Evolutionary conservation across 1,140 invertebrate genomes (phyloP).

Genomic region (Phocides pigmalion): DNA sequence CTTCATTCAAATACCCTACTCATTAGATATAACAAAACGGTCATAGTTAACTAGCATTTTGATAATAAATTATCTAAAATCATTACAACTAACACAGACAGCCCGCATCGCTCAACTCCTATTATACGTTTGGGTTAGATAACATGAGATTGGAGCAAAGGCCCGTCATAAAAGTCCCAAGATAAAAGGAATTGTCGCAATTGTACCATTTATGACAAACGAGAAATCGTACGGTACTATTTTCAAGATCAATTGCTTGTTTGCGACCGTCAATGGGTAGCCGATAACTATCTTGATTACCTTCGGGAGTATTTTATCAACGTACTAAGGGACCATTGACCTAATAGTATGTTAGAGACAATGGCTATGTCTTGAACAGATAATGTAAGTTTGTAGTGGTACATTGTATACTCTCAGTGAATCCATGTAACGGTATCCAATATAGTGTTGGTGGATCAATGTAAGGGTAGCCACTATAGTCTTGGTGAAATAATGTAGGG

Average conservation of each 20-base stretch:
- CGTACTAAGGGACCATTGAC: slow-evolving; percentile 14
- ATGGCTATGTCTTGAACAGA: neutral
- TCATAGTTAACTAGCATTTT: too few relatives aligned
- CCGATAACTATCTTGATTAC: slow-evolving; percentile 23
- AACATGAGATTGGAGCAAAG: neutral
- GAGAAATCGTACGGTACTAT: slow-evolving; percentile 11
- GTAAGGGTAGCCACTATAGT: too few relatives aligned
- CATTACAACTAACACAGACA: neutral
- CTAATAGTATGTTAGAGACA: slow-evolving; percentile 16
- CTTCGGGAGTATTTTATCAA: slow-evolving; percentile 20
- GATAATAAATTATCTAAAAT: too few relatives aligned
- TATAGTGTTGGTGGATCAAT: too few relatives aligned
- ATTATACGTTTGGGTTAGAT: neutral
- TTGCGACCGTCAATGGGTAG: slow-evolving; percentile 4
- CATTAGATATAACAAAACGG: too few relatives aligned
- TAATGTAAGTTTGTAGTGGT: neutral
- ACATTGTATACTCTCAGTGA: too few relatives aligned
- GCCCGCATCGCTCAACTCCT: neutral
- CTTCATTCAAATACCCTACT: too few relatives aligned
- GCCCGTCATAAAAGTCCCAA: slow-evolving; percentile 4
- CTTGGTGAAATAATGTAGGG: too few relatives aligned
- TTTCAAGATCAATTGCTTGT: slow-evolving; percentile 17
- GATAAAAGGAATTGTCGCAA: slow-evolving; percentile 13
- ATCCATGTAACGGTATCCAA: too few relatives aligned
- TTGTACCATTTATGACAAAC: slow-evolving; percentile 23